Percentiles rank a stretch among this genome's conserved stretches.
Conservation (phyloP, 2,888 invertebrate species). For the Gari tellinella region DNA sequence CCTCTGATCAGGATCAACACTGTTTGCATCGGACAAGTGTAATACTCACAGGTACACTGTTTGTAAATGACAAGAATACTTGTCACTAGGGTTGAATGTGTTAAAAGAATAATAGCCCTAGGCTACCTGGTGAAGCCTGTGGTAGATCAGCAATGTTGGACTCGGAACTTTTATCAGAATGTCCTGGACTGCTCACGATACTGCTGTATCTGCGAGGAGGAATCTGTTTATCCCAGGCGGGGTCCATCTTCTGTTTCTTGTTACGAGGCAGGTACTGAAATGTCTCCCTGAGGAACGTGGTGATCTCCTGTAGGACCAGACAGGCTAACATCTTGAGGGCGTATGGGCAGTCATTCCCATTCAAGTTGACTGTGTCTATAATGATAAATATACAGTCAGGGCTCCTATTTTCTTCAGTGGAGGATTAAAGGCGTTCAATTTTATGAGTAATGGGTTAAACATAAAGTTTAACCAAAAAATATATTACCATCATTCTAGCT, state of each 20-base stretch:
- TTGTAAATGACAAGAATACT: too few relatives aligned
- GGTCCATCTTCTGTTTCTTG: constrained; percentile 79
- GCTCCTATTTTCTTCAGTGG: too few relatives aligned
- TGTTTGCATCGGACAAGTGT: too few relatives aligned
- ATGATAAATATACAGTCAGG: too few relatives aligned
- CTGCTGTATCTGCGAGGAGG: constrained; percentile 94
- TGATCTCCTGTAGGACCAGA: constrained; percentile 97
- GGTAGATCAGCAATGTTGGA: constrained; percentile 78
- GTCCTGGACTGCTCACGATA: constrained; percentile 97
- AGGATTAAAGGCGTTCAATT: too few relatives aligned
- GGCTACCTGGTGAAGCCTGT: constrained; percentile 67
- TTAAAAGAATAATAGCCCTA: too few relatives aligned
- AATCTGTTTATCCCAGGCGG: constrained; percentile 79
- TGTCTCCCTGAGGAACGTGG: constrained; percentile 97
- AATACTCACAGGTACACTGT: too few relatives aligned
- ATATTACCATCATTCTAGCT: too few relatives aligned
- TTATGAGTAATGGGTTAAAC: too few relatives aligned
- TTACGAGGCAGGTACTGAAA: constrained; percentile 89
- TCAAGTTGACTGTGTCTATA: constrained; percentile 82
- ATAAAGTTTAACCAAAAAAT: too few relatives aligned
- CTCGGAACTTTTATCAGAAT: constrained; percentile 85
- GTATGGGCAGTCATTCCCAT: constrained; percentile 87
- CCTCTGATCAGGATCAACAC: too few relatives aligned
- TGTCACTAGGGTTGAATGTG: too few relatives aligned
- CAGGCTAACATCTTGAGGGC: constrained; percentile 95